phyloP scores from a whole-genome alignment of 2,797 vertebrate species.

The Rhynchotus rufescens region DNA sequence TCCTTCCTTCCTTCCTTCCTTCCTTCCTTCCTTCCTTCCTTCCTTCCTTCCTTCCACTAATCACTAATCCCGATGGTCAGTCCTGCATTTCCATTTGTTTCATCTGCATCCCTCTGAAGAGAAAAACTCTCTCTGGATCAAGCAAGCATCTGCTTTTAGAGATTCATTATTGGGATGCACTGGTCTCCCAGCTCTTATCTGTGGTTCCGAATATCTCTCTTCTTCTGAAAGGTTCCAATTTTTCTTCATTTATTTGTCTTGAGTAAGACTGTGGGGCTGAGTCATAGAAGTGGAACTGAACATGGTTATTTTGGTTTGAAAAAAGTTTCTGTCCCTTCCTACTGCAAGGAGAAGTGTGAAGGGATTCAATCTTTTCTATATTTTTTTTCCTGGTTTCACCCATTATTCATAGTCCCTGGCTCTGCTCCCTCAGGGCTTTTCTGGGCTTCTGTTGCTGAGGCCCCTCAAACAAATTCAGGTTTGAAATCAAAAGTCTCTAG shows the following conservation, averaged over 20 bases:
- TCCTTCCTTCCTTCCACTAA: too few species aligned
- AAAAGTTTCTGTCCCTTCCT: slow-evolving; percentile 56
- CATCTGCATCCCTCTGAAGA: background rate
- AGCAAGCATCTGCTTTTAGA: background rate
- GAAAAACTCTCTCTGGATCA: background rate
- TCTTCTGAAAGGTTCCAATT: background rate
- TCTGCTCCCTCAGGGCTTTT: slow-evolving; percentile 32
- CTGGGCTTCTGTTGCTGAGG: slow-evolving; percentile 10
- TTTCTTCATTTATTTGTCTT: slow-evolving; percentile 33
- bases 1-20: too few species aligned
- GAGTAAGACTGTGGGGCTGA: slow-evolving; percentile 7
- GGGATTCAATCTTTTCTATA: slow-evolving; percentile 46
- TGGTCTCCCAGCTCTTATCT: background rate
- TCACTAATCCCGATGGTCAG: background rate
- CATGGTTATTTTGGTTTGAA: slow-evolving; percentile 43
- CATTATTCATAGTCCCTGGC: slow-evolving; percentile 18
- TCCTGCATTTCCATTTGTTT: background rate
- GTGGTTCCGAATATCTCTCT: background rate
- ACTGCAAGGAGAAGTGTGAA: slow-evolving; percentile 45
- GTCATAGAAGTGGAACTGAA: background rate
- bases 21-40: too few species aligned
- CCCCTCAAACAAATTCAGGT: background rate
- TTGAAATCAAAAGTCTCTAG: background rate
- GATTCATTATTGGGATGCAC: background rate
- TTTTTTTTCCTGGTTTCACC: slow-evolving; percentile 40